Base-by-base conservation (phyloP, 1,140 invertebrate species). In the Drosophila cardini region DNA sequence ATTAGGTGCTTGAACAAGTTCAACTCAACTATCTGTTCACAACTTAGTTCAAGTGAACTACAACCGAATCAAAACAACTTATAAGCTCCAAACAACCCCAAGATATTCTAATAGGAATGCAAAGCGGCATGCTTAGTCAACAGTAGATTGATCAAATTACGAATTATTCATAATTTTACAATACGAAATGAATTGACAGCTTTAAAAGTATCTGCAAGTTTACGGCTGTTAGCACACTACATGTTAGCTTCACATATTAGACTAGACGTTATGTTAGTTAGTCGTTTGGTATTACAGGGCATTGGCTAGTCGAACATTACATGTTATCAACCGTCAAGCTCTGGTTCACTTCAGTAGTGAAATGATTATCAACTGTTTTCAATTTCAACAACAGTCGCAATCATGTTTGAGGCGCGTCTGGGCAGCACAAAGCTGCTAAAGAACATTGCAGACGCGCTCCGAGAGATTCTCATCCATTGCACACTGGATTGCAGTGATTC, bases 401-500 rank as follows among this genome's bases (percentile, higher is more conserved):
- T 43, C 21, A 89, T 99, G 98, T 99, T 99, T 93, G 99, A 99
- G 93, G 98, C 98, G 93, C 95, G 97, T 85, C 94, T 99, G 76
- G 93, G 96, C 52, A 95, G 97, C 83, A 98, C 98, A 92, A 95
- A 95, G 32, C 95, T 98, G 61, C 93, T 99, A 71, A 99, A 99
- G 93, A 99, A 99, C 93, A 96, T 99, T 16, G 93, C 99, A 67
- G 99, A 99, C 91, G 98, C 98, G 1, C 96, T 99, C 48, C 99
- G 99, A 92, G 98, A 99, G 90, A 95, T 99, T 15, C 93, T 99
- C 15, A 98, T 96, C 85, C 98, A 99, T 93, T 97, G 98, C 13
- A 98, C 97, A 32, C 99, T 98, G 93, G 99, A 99, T 93, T 99
- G 98, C 93, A 97, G 97, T 5, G 97, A 98, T 90, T 96, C 96